A percentile compares a stretch with the other conserved stretches of the same genome.
These are phyloP conservation scores for Ptychadena robeensis DNA, from an alignment of 2,797 vertebrate genomes.

Conservation along the genomic window DNA sequence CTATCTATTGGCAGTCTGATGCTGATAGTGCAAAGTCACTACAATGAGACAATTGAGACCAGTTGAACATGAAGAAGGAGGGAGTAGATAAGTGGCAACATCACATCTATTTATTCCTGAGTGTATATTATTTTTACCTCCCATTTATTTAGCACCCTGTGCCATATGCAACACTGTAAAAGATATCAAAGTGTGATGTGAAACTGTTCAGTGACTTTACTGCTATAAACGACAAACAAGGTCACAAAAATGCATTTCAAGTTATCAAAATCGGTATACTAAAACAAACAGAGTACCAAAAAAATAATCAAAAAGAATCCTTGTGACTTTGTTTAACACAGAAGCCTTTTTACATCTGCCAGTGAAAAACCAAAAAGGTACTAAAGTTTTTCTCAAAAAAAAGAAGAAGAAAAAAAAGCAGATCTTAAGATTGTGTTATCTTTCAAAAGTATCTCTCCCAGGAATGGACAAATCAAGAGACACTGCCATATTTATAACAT, in stretches of 20 bases:
- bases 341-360: neutral
- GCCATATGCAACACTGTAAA: neutral
- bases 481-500: conserved; percentile 5
- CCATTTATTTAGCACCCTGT: neutral
- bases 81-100: neutral
- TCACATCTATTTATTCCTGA: neutral
- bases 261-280: neutral
- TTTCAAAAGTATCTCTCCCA: conserved; percentile 17
- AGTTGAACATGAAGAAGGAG: neutral
- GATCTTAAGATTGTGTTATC: conserved; percentile 35
- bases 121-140: neutral
- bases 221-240: neutral
- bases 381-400: conserved; percentile 4
- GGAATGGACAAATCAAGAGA: conserved; percentile 12
- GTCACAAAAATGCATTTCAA: neutral
- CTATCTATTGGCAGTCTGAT: no score
- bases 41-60: neutral
- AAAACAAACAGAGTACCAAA: neutral
- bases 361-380: neutral
- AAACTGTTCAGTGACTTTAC: neutral
- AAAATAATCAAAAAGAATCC: neutral
- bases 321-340: conserved; percentile 2
- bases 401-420: neutral
- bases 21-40: no score
- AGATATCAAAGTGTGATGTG: neutral